These are phyloP conservation scores for Napeogenes sylphis DNA, from an alignment of 2,888 invertebrate genomes.

Conservation along the genomic window DNA sequence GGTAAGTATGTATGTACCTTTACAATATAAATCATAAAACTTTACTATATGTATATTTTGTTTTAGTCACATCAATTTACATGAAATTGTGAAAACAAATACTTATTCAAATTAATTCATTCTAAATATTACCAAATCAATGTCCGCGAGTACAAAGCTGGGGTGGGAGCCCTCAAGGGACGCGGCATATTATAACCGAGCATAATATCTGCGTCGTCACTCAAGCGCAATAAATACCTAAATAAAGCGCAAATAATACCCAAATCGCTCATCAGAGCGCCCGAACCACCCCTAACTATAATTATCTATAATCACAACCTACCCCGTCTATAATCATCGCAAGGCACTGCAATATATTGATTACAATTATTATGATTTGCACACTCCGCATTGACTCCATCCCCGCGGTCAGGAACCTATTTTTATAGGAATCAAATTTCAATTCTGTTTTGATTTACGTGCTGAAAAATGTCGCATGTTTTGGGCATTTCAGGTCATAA, in stretches of 20 bases:
- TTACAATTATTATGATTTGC: conserved; percentile 46
- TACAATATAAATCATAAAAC: too few relatives aligned
- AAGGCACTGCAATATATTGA: conserved; percentile 39
- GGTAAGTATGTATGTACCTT: too few relatives aligned
- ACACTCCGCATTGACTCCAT: conserved; percentile 32
- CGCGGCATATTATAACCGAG: conserved; percentile 54
- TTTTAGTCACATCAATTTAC: conserved; percentile 10
- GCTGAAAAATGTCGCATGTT: conserved; percentile 26
- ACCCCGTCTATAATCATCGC: conserved; percentile 58
- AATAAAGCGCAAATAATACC: conserved; percentile 83
- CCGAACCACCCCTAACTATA: conserved; percentile 65
- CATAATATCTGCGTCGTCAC: conserved; percentile 77
- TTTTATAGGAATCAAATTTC: conserved; percentile 29
- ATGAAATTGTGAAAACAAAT: conserved; percentile 33
- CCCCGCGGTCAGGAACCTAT: conserved; percentile 31
- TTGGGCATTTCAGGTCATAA: conserved; percentile 50
- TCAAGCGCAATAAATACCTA: conserved; percentile 80
- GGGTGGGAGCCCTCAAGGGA: conserved; percentile 60
- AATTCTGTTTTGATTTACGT: conserved; percentile 27
- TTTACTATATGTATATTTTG: neutral
- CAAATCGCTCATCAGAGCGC: conserved; percentile 77
- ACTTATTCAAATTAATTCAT: conserved; percentile 35
- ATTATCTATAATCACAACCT: conserved; percentile 60
- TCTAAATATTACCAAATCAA: conserved; percentile 52
- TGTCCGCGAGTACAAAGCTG: conserved; percentile 48